Evolutionary conservation across 2,888 invertebrate genomes (phyloP).

Genomic region (Heliothis peltigera): DNA sequence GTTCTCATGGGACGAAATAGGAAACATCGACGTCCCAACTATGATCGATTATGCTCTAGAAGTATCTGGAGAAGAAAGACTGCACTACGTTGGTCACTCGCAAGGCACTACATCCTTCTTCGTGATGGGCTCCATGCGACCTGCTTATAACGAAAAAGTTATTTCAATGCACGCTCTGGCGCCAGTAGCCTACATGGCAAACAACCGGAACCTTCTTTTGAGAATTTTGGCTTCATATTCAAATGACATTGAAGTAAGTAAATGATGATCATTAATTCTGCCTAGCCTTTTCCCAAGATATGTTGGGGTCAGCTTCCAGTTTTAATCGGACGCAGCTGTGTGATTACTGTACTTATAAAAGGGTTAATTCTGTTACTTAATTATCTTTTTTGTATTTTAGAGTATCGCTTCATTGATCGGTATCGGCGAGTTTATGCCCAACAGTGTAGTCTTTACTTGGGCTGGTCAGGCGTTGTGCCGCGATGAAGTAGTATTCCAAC

Average conservation of each 20-base stretch:
- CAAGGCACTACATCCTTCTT: constrained; percentile 92
- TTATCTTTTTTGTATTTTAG: constrained; percentile 65
- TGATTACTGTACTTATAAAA: background rate
- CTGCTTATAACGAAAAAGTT: constrained; percentile 92
- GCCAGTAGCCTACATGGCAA: constrained; percentile 91
- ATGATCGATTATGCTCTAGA: constrained; percentile 93
- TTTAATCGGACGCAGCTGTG: too few relatives aligned
- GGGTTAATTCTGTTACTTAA: background rate
- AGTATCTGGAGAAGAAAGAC: constrained; percentile 87
- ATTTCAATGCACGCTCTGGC: constrained; percentile 92
- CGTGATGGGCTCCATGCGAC: constrained; percentile 91
- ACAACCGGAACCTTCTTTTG: constrained; percentile 88
- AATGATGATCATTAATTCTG: too few relatives aligned
- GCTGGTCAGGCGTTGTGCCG: constrained; percentile 88
- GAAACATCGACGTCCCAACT: constrained; percentile 93
- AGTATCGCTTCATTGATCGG: constrained; percentile 83
- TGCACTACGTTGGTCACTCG: constrained; percentile 95
- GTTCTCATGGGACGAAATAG: constrained; percentile 96
- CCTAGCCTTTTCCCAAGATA: too few relatives aligned
- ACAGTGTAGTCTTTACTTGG: constrained; percentile 84
- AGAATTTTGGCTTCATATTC: constrained; percentile 80
- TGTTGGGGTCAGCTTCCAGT: too few relatives aligned
- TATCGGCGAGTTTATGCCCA: constrained; percentile 91
- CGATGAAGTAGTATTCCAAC: constrained; percentile 88
- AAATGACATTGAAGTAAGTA: constrained; percentile 80